Percentiles rank a stretch among this genome's conserved stretches.
Conservation (phyloP, 37 sponge, comb jelly and placozoan species). For the Spongia lamella region DNA sequence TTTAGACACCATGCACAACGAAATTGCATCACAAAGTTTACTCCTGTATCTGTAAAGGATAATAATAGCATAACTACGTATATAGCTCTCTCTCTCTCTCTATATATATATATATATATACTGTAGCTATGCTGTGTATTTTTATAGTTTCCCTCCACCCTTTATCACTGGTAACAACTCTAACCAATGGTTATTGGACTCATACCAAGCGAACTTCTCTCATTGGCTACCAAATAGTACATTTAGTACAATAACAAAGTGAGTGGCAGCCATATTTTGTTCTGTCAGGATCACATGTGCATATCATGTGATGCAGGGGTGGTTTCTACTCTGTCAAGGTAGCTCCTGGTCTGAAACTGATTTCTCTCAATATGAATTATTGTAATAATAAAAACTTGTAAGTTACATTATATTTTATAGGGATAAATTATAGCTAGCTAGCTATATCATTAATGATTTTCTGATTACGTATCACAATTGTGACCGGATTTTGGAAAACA, state of each 20-base stretch:
- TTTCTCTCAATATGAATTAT: constrained; percentile 91
- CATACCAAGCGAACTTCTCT: constrained; percentile 36
- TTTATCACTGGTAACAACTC: constrained; percentile 73
- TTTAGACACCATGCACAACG: too few species aligned
- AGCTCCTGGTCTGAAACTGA: constrained; percentile 56
- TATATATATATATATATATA: too few species aligned
- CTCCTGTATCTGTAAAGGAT: too few species aligned
- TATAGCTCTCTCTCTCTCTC: too few species aligned
- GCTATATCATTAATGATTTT: too few species aligned
- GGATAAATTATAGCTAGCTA: too few species aligned
- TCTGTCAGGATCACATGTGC: not conserved
- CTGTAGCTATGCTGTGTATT: constrained; percentile 3
- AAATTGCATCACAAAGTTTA: too few species aligned
- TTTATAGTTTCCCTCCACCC: constrained; percentile 86
- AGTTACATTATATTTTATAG: not conserved
- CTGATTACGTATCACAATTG: too few species aligned
- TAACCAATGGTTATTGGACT: constrained; percentile 79
- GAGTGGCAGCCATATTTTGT: not conserved
- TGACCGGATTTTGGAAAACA: too few species aligned
- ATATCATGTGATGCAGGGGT: constrained; percentile 46
- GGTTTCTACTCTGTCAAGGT: constrained; percentile 76
- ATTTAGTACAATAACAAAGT: constrained; percentile 46
- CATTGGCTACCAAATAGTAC: constrained; percentile 63
- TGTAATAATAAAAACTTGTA: constrained; percentile 77
- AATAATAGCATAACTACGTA: too few species aligned